A percentile compares a stretch with the other conserved stretches of the same genome.
phyloP scores from a whole-genome alignment of 1,140 invertebrate genomes.

The Drosophila burlai region DNA sequence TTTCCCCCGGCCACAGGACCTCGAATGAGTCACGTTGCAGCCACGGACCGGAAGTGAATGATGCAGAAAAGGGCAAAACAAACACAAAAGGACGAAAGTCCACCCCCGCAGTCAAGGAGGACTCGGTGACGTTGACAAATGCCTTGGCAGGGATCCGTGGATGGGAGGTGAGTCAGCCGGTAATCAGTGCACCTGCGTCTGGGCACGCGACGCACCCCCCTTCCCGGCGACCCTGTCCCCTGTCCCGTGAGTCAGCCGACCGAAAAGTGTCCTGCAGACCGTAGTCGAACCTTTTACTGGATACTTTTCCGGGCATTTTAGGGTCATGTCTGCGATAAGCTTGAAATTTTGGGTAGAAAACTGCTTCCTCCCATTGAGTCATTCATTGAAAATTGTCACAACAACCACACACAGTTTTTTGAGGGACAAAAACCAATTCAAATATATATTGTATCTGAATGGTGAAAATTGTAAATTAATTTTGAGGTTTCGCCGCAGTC shows the following conservation, averaged over 20 bases:
- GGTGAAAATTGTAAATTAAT: conserved; percentile 10
- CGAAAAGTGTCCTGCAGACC: conserved; percentile 46
- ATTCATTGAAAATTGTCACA: background rate
- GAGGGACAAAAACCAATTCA: background rate
- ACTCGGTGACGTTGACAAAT: conserved; percentile 76
- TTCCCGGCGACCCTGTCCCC: background rate
- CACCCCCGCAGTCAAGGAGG: conserved; percentile 46
- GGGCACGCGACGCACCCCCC: conserved; percentile 62
- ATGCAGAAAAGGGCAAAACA: conserved; percentile 69
- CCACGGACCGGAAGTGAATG: conserved; percentile 73
- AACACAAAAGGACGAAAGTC: conserved; percentile 40
- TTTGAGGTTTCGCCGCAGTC: conserved; percentile 1
- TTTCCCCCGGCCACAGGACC: conserved; percentile 28
- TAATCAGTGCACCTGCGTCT: conserved; percentile 78
- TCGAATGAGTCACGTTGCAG: conserved; percentile 75
- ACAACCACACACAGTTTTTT: too few species aligned
- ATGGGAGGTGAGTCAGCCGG: conserved; percentile 68
- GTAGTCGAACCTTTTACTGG: conserved; percentile 16
- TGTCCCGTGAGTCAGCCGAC: conserved; percentile 55
- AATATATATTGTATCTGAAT: too few species aligned
- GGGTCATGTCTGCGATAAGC: conserved; percentile 67
- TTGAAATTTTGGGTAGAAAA: conserved; percentile 50
- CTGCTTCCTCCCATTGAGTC: conserved; percentile 8
- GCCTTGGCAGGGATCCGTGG: conserved; percentile 43
- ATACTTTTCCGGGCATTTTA: conserved; percentile 9